phyloP scores from a whole-genome alignment of 2,888 invertebrate genomes.

The Drosophila quinaria region DNA sequence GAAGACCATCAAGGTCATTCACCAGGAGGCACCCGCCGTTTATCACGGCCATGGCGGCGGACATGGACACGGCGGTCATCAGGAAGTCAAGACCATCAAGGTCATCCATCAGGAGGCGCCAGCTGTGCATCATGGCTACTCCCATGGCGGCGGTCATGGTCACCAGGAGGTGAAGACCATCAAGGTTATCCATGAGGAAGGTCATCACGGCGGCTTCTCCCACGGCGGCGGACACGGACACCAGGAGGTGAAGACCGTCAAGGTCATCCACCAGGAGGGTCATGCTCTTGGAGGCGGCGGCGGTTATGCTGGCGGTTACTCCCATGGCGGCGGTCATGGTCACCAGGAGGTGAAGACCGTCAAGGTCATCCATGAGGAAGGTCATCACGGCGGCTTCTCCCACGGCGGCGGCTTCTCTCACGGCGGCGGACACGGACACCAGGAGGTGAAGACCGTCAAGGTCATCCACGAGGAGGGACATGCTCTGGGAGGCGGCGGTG shows the following conservation, averaged over 20 bases:
- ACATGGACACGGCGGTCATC: conserved; percentile 44
- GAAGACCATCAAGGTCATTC: conserved; percentile 62
- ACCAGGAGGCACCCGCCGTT: conserved; percentile 46
- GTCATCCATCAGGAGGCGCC: conserved; percentile 69
- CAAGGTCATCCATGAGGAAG: conserved; percentile 69
- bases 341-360: conserved; percentile 68
- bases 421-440: conserved; percentile 55
- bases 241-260: conserved; percentile 66
- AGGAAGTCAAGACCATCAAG: conserved; percentile 72
- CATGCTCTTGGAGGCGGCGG: conserved; percentile 39
- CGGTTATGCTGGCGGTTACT: conserved; percentile 20
- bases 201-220: conserved; percentile 45
- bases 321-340: conserved; percentile 41
- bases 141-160: conserved; percentile 47
- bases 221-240: conserved; percentile 41
- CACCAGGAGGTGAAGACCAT: conserved; percentile 73
- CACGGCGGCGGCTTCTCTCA: conserved; percentile 42
- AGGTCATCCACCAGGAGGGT: conserved; percentile 63
- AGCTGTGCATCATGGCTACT: conserved; percentile 9
- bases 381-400: conserved; percentile 41
- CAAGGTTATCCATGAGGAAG: conserved; percentile 72
- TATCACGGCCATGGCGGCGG: conserved; percentile 36
- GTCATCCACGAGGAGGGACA: conserved; percentile 66
- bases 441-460: conserved; percentile 67
- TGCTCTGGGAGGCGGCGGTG: conserved; percentile 30